These are phyloP conservation scores for Hippopotamus amphibius DNA, from an alignment of 2,113 vertebrate species.

Conservation along the genomic window DNA sequence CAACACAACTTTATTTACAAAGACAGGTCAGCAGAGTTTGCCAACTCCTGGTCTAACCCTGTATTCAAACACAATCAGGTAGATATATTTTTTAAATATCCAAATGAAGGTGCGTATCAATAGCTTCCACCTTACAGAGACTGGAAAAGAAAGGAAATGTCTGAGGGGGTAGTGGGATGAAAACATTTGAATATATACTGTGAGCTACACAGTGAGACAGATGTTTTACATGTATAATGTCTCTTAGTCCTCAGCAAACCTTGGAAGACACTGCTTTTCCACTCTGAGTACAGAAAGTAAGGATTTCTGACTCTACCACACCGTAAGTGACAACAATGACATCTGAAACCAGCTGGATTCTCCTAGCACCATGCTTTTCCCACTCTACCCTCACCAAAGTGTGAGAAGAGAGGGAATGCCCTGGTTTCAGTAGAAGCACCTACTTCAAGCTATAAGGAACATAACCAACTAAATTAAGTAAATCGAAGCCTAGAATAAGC, in stretches of 20 bases:
- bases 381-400: neutral
- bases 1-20: conserved; percentile 23
- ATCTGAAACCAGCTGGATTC: neutral
- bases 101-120: neutral
- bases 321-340: neutral
- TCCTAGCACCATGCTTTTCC: neutral
- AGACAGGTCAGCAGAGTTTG: neutral
- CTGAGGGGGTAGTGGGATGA: neutral
- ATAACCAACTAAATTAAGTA: neutral
- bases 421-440: neutral
- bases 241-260: neutral
- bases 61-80: neutral
- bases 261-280: neutral
- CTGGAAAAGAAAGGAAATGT: neutral
- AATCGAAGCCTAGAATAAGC: neutral
- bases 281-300: neutral
- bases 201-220: neutral
- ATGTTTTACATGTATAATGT: neutral
- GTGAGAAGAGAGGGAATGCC: neutral
- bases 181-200: neutral
- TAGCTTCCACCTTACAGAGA: neutral
- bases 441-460: conserved; percentile 1
- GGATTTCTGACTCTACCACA: neutral
- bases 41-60: neutral
- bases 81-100: neutral